phyloP scores from a whole-genome alignment of 2,888 invertebrate genomes.

The Platynereis dumerilii region DNA sequence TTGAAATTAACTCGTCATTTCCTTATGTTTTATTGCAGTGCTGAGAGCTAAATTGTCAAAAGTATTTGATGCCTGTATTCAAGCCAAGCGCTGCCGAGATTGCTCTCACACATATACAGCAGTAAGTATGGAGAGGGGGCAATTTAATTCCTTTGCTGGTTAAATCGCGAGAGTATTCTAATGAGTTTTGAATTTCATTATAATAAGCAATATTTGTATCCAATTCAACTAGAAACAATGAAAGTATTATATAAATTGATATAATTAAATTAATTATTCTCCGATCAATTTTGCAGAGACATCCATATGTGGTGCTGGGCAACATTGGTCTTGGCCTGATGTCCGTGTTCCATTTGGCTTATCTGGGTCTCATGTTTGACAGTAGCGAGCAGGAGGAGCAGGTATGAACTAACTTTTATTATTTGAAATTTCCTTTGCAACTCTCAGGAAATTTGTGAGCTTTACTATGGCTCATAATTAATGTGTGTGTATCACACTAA shows the following conservation, averaged over 20 bases:
- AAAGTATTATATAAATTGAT: too few species aligned
- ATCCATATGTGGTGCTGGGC: conserved; percentile 63
- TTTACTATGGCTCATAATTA: too few species aligned
- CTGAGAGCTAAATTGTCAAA: conserved; percentile 76
- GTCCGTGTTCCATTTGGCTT: conserved; percentile 86
- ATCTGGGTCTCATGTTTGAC: conserved; percentile 92
- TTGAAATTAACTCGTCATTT: too few species aligned
- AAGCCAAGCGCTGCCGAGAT: conserved; percentile 67
- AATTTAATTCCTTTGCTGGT: too few species aligned
- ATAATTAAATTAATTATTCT: not conserved
- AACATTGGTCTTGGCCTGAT: conserved; percentile 79
- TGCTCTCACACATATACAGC: conserved; percentile 75
- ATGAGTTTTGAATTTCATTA: too few species aligned
- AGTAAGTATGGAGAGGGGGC: conserved; percentile 60
- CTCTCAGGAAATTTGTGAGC: too few species aligned
- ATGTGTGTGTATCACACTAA: too few species aligned
- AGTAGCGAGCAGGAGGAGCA: conserved; percentile 71
- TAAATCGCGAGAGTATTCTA: too few species aligned
- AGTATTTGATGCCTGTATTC: conserved; percentile 72
- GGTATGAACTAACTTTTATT: too few species aligned
- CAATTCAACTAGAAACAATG: too few species aligned
- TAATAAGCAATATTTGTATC: too few species aligned
- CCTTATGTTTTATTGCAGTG: conserved; percentile 49
- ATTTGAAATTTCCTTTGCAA: too few species aligned
- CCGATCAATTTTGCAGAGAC: conserved; percentile 43